phyloP scores from a whole-genome alignment of 2,888 invertebrate genomes.

The Caenorhabditis drosophilae region DNA sequence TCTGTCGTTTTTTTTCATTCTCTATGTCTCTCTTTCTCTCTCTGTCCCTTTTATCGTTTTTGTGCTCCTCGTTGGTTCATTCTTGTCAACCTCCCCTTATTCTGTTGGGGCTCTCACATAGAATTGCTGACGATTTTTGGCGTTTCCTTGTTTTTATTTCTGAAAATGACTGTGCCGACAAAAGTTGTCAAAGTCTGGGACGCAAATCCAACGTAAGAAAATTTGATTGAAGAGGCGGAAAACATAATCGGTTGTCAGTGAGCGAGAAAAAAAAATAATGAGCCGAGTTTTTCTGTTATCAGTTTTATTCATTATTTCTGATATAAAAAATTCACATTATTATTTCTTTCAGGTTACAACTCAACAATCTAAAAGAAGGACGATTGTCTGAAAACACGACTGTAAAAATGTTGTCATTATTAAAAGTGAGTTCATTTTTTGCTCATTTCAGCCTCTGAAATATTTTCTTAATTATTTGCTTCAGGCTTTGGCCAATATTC shows the following conservation, averaged over 20 bases:
- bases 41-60: no score
- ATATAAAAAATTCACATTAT: no score
- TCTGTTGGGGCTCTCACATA: slow-evolving; percentile 4
- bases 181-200: slow-evolving; percentile 26
- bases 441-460: background rate
- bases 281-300: background rate
- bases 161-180: slow-evolving; percentile 31
- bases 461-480: slow-evolving; percentile 14
- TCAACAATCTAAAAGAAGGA: slow-evolving; percentile 45
- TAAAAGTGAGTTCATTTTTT: slow-evolving; percentile 37
- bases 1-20: no score
- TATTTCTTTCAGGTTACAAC: slow-evolving; percentile 52
- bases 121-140: background rate
- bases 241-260: no score
- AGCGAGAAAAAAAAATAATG: no score
- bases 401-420: slow-evolving; percentile 45
- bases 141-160: slow-evolving; percentile 18
- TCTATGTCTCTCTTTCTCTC: no score
- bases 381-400: slow-evolving; percentile 47
- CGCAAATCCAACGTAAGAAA: slow-evolving; percentile 9
- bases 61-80: no score
- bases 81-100: background rate
- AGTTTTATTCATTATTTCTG: background rate
- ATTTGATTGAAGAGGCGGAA: no score
- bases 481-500: slow-evolving; percentile 60